Evolutionary conservation across 2,797 vertebrate genomes (phyloP), one percentile per base, ranked within the genome.

Genomic region (Acrossocheilus fasciatus): DNA sequence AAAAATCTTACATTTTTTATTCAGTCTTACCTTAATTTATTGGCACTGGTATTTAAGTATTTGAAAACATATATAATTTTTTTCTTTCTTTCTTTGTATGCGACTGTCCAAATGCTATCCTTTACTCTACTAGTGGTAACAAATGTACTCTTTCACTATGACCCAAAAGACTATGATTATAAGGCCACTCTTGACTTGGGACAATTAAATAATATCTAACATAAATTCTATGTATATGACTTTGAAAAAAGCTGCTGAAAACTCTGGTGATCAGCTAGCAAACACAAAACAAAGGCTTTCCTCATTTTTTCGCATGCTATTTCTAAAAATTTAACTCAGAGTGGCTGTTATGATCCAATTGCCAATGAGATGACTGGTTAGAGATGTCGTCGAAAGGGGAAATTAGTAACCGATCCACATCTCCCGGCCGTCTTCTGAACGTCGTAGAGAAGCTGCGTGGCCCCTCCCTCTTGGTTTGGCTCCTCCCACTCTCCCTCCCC

Each of bases 111-210:
- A 36, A 74, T 15, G 41, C 10, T 30, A 20, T 64, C 57, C 30
- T 70, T 4, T 17, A 34, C 41, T 83, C 54, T n/a, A 83, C 36
- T 41, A 17, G 57, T 50, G 82, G 72, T 77, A 7, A 77, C 75
- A 83, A 50, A 81, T 57, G 41, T 23, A 59, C 39, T 73, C 41
- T 57, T 59, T 83, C 76, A 59, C 64, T 70, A 45, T 76, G 57
- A 69, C 18, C 20, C 59, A 47, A 80, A 59, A 59, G 66, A 80
- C 50, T 72, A 78, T 78, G 84, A 54, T 70, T 72, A 73, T 86
- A 86, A 86, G 84, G 84, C 84, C 78, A 81, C 84, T 86, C 78
- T 86, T 80, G 76, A 86, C 84, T 86, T 86, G 41, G 36, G 79
- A 85, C 62, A 59, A 64, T 45, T 36, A 85, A 57, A 70, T 43